Percentiles rank a stretch among this genome's conserved stretches.
Conservation (phyloP, 2,888 invertebrate species). For the Pandemis heparana region DNA sequence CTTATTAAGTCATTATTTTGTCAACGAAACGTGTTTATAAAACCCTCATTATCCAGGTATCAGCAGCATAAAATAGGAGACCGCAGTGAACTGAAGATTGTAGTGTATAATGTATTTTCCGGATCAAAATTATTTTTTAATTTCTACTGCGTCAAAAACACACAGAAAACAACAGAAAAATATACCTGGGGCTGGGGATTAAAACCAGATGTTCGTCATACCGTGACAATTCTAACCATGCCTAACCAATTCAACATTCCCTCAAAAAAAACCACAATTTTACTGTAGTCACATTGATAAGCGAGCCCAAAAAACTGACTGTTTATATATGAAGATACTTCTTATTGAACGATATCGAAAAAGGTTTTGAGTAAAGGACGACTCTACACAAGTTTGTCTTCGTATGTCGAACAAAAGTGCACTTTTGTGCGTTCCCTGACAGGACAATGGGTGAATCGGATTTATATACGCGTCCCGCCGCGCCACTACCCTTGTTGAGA, state of each 20-base stretch:
- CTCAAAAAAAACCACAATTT: neutral
- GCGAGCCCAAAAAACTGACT: neutral
- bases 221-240: too few species aligned
- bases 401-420: slow-evolving; percentile 59
- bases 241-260: too few species aligned
- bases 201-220: too few species aligned
- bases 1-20: slow-evolving; percentile 38
- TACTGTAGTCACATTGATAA: neutral
- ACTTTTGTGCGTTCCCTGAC: slow-evolving; percentile 65
- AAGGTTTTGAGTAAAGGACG: slow-evolving; percentile 37
- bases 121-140: too few species aligned
- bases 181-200: too few species aligned
- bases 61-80: too few species aligned
- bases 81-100: too few species aligned
- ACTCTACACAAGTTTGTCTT: slow-evolving; percentile 57
- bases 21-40: neutral
- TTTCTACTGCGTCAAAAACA: too few species aligned
- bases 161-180: too few species aligned
- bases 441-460: slow-evolving; percentile 73
- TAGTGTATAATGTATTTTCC: too few species aligned
- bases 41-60: too few species aligned
- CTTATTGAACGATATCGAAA: neutral
- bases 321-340: neutral
- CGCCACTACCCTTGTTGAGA: slow-evolving; percentile 58
- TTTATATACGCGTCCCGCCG: slow-evolving; percentile 75